Base-by-base conservation (phyloP, 2,113 vertebrate genomes). In the Rhagologus leucostigma region DNA sequence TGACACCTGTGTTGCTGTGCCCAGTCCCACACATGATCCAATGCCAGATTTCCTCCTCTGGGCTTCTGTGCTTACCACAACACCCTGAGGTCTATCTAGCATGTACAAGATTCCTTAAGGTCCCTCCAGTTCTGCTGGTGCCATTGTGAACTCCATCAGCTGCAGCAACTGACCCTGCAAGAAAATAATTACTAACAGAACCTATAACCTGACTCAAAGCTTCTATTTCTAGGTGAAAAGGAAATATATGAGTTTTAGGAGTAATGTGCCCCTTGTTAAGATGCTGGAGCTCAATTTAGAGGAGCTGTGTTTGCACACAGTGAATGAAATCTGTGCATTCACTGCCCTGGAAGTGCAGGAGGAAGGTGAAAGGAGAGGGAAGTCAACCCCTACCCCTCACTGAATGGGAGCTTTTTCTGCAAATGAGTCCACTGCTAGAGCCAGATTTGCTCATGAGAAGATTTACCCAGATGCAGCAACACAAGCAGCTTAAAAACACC, bases 81-180 rank as follows among this genome's bases (percentile, higher is more conserved):
- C 21, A 5, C 15, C 2, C 33, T 13, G 41, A 83, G 19, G 4
- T 44, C 53, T 50, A 2, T 64, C 60, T 7, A 33, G 27, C 21
- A 3, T 0, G 8, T 2, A 2, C 12, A 5, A 62, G 10, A 33
- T 4, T 76, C 64, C 23, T 33, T 5, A 11, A 77, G 27, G 50
- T 39, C 7, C n/a, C 6, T 29, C 27, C 37, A 15, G 2, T 27
- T 41, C 29, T 69, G 55, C 49, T 32, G 68, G 22, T 23, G 39
- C 27, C 63, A 18, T 1, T 17, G 47, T 33, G 26, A 33, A 7
- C 49, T 50, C 59, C 33, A 29, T 32, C 78, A 60, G 78, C 85
- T 63, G 16, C 71, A 52, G 30, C 11, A 6, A 11, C 3, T 44
- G 49, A 44, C 33, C 20, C 42, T 57, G 32, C 20, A 11, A 44